Evolutionary conservation across 2,113 vertebrate species (phyloP).

Genomic region (Mus spicilegus): DNA sequence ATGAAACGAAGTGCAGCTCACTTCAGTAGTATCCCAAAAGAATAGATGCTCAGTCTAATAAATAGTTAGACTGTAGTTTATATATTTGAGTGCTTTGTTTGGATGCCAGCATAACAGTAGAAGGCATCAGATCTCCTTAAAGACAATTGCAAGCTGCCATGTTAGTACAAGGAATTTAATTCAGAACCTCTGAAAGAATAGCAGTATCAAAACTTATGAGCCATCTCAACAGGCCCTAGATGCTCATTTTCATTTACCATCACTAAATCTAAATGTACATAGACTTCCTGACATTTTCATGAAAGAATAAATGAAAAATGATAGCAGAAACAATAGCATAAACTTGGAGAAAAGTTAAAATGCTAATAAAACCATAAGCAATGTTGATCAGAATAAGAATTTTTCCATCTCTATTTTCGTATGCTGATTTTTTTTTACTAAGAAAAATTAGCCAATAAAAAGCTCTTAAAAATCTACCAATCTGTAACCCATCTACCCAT

Average conservation of each 20-base stretch:
- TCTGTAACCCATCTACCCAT: accelerated
- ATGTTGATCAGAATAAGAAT: background rate
- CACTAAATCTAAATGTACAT: background rate
- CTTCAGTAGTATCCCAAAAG: background rate
- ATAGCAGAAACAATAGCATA: background rate
- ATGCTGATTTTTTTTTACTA: background rate
- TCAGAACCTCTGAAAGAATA: background rate
- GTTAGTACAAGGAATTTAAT: background rate
- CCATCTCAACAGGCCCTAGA: background rate
- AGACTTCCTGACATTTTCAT: background rate
- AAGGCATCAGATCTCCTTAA: background rate
- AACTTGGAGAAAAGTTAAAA: background rate
- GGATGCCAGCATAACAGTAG: background rate
- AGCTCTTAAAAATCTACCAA: background rate
- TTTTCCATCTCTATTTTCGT: background rate
- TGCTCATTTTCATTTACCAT: background rate
- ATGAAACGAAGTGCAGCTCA: background rate
- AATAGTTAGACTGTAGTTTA: background rate
- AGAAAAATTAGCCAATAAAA: background rate
- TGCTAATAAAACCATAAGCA: background rate
- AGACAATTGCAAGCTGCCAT: background rate
- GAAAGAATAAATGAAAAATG: background rate
- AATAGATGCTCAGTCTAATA: background rate
- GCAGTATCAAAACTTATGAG: background rate
- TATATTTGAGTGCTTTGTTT: background rate